Base-by-base conservation (phyloP, 2,113 vertebrate species). In the Lathamus discolor region DNA sequence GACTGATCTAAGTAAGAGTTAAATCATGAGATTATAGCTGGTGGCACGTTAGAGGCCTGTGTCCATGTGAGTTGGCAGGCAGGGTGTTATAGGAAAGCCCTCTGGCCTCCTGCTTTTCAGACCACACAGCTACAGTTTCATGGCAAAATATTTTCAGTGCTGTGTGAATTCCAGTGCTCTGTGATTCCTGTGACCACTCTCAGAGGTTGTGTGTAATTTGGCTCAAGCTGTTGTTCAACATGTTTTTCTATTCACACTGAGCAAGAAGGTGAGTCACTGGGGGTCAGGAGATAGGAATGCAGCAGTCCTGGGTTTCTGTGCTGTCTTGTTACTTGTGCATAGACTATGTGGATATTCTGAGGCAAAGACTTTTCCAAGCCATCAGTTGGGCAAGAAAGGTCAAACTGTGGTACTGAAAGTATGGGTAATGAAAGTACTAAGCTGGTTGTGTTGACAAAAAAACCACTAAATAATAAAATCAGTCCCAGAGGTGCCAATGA, bases 261-360 rank as follows among this genome's bases (percentile, higher is more conserved):
- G 74, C 35, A 54, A 55, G 52, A 7, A 73, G 84, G 7, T 35
- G 67, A 19, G 17, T 28, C 51, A 12, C 23, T 13, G 9, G 17
- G 78, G 92, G 66, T 55, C 57, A 33, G 52, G 67, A 19, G 52
- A 6, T 1, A 17, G 89, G 73, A 67, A 48, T 0, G 0, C 2
- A 16, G 55, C 55, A 48, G 48, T 9, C 13, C 11, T 1, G 0
- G 4, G 39, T 81, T 68, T 61, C 25, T 6, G 46, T 2, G 16
- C 64, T 2, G 1, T 17, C 62, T 23, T 28, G 52, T 80, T 77
- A 33, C 67, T 61, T 13, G 6, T 2, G 4, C 10, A 10, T 10
- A 5, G 37, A 5, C 46, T 9, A 2, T 0, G 0, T 35, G 80
- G 49, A 1, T 31, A 2, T 43, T 64, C 13, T 9, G 86, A 86